Percentiles rank a stretch among this genome's conserved stretches.
Evolutionary conservation across 2,113 vertebrate species (phyloP).

Genomic region (Heterochromis multidens): DNA sequence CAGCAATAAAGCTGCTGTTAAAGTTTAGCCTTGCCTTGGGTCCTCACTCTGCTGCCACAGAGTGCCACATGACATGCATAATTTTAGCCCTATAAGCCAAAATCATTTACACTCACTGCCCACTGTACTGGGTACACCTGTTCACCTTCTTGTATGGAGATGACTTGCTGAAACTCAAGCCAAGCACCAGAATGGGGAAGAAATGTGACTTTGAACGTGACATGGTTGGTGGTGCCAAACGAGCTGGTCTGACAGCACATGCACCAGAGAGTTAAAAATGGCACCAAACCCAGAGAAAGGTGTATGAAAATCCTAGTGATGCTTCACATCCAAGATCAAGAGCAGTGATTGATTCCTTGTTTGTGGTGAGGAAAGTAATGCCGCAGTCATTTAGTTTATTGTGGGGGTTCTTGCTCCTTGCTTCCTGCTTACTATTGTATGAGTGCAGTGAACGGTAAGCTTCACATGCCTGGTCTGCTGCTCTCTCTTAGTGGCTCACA

Average conservation of each 20-base stretch:
- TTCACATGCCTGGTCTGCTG: neutral
- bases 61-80: too few relatives aligned
- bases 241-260: too few relatives aligned
- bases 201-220: neutral
- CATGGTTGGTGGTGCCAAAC: neutral
- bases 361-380: neutral
- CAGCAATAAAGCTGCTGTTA: too few relatives aligned
- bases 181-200: neutral
- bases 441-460: constrained; percentile 14
- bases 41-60: too few relatives aligned
- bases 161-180: neutral
- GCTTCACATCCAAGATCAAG: neutral
- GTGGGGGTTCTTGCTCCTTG: neutral
- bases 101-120: too few relatives aligned
- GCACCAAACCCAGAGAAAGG: neutral
- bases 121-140: too few relatives aligned
- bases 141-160: neutral
- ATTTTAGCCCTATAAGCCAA: too few relatives aligned
- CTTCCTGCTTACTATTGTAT: neutral
- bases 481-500: neutral
- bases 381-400: neutral
- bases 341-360: neutral
- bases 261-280: neutral
- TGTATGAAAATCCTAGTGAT: neutral
- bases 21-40: too few relatives aligned